These are phyloP conservation scores for Toxotes chatareus DNA, from an alignment of 2,113 vertebrate genomes.

Conservation along the genomic window DNA sequence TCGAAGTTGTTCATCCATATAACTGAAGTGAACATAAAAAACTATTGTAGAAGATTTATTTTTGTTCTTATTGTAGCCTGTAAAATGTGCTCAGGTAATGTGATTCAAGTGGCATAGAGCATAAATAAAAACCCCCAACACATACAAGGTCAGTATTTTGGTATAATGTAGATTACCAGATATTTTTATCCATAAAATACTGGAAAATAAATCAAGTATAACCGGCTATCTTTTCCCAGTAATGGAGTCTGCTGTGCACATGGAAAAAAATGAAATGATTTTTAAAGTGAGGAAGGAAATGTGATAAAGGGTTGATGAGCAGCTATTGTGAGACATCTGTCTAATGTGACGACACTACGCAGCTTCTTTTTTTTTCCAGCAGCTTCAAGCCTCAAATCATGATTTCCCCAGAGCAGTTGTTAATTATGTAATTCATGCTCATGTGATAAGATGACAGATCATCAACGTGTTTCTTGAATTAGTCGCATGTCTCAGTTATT, in stretches of 20 bases:
- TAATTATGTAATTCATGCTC: slow-evolving; percentile 74
- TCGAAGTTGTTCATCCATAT: slow-evolving; percentile 48
- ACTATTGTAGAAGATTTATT: slow-evolving; percentile 1
- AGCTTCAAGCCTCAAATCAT: slow-evolving; percentile 63
- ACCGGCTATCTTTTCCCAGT: background rate
- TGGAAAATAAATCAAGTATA: slow-evolving; percentile 6
- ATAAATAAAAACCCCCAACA: background rate
- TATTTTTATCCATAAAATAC: slow-evolving; percentile 1
- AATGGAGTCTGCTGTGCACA: background rate
- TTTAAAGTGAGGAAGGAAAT: slow-evolving; percentile 1
- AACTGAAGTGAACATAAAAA: slow-evolving; percentile 38
- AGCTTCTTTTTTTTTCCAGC: slow-evolving; percentile 13
- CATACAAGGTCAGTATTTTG: background rate
- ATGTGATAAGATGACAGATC: slow-evolving; percentile 53
- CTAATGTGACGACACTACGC: slow-evolving; percentile 32
- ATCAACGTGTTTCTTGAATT: slow-evolving; percentile 52
- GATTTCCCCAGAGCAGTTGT: slow-evolving; percentile 77
- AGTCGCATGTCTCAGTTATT: slow-evolving; percentile 47
- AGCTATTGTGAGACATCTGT: slow-evolving; percentile 57
- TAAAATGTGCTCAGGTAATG: slow-evolving; percentile 6
- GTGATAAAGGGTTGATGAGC: slow-evolving; percentile 61
- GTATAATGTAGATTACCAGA: background rate
- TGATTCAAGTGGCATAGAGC: background rate
- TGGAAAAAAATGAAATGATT: background rate
- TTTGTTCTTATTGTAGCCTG: slow-evolving; percentile 1